Evolutionary conservation across 2,113 vertebrate species (phyloP).

Genomic region (Psittacula cyanocephala): DNA sequence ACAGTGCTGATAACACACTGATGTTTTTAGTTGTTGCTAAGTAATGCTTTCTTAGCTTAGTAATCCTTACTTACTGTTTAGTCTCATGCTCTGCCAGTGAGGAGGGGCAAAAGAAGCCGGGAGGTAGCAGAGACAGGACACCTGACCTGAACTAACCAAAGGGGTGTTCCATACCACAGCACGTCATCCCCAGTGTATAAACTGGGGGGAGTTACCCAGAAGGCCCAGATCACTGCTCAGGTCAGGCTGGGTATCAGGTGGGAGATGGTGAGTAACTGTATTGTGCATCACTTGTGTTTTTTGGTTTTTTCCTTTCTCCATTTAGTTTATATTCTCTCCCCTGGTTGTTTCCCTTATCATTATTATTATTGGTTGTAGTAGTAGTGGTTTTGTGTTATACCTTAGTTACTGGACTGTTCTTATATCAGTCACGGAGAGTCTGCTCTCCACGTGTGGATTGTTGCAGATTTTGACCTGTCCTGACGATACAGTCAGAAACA

Average conservation of each 20-base stretch:
- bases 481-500: background rate
- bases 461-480: background rate
- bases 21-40: background rate
- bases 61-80: background rate
- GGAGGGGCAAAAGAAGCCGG: background rate
- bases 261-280: background rate
- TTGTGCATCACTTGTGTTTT: background rate
- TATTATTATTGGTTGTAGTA: background rate
- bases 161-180: background rate
- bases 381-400: background rate
- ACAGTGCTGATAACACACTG: background rate
- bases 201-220: background rate
- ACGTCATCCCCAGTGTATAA: background rate
- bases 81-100: background rate
- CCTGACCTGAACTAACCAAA: background rate
- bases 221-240: background rate
- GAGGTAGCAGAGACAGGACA: background rate
- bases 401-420: background rate
- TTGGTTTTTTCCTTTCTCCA: background rate
- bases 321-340: background rate
- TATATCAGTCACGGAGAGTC: background rate
- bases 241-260: background rate
- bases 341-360: background rate
- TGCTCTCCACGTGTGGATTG: background rate
- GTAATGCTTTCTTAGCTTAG: background rate